Percentiles rank a stretch among this genome's conserved stretches.
phyloP scores from a whole-genome alignment of 2,113 vertebrate genomes.

The Chelonoidis abingdonii region DNA sequence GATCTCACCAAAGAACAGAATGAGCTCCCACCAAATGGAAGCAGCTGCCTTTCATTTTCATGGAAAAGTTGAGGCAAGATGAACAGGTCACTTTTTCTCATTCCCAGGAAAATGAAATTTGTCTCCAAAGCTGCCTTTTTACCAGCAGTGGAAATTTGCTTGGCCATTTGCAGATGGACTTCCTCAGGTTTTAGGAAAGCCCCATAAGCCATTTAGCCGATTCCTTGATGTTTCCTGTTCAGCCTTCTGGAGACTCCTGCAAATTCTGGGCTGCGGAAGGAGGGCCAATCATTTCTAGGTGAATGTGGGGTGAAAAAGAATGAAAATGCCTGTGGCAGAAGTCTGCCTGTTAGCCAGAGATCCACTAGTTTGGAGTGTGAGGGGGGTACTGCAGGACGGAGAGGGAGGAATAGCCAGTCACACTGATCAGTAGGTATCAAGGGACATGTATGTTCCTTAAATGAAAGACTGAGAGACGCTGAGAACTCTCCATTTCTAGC shows the following conservation, averaged over 20 bases:
- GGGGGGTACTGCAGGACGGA: background rate
- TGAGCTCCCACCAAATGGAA: background rate
- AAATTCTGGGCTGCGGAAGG: background rate
- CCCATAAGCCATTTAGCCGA: background rate
- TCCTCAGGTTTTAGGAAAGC: background rate
- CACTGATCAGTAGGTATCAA: conserved; percentile 25
- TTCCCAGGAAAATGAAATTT: background rate
- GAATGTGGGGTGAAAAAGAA: background rate
- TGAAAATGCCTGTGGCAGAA: background rate
- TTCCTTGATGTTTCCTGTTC: background rate
- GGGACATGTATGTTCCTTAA: conserved; percentile 6
- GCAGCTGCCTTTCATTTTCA: background rate
- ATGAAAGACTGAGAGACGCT: conserved; percentile 38
- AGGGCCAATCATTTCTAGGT: background rate
- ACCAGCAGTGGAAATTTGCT: background rate
- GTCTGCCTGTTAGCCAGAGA: background rate
- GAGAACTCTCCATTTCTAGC: conserved; percentile 11
- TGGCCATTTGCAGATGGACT: background rate
- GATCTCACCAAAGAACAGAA: background rate
- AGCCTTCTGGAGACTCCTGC: background rate
- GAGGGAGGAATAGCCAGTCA: background rate
- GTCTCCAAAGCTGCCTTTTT: background rate
- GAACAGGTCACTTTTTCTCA: background rate
- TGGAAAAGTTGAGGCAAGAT: background rate
- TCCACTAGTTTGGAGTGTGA: background rate